These are phyloP conservation scores for Limnephilus rhombicus DNA, from an alignment of 2,888 invertebrate species.

Conservation along the genomic window DNA sequence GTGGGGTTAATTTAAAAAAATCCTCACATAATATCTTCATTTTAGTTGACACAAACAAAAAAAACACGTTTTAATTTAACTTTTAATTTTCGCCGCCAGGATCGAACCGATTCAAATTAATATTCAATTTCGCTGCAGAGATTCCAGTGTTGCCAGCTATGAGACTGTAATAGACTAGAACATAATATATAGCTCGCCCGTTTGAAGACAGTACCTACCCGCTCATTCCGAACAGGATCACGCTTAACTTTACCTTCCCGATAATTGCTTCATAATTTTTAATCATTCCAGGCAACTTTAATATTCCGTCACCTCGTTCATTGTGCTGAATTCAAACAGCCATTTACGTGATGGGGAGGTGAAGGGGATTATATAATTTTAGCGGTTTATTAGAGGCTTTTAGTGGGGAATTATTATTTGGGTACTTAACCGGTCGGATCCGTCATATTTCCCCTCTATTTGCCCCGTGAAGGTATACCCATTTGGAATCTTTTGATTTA, in stretches of 20 bases:
- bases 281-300: slow-evolving; percentile 41
- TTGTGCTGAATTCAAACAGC: slow-evolving; percentile 31
- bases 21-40: background rate
- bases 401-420: background rate
- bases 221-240: slow-evolving; percentile 11
- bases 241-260: slow-evolving; percentile 36
- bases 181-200: background rate
- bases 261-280: slow-evolving; percentile 45
- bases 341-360: background rate
- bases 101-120: background rate
- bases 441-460: background rate
- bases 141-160: background rate
- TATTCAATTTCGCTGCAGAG: background rate
- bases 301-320: slow-evolving; percentile 30
- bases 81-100: background rate
- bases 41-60: background rate
- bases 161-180: background rate
- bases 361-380: background rate
- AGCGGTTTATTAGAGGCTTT: background rate
- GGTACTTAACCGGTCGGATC: background rate
- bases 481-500: background rate
- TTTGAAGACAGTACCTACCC: background rate
- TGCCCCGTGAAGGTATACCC: background rate
- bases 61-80: background rate
- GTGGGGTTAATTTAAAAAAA: background rate